phyloP scores from a whole-genome alignment of 2,888 invertebrate genomes.

The Stramonita haemastoma region DNA sequence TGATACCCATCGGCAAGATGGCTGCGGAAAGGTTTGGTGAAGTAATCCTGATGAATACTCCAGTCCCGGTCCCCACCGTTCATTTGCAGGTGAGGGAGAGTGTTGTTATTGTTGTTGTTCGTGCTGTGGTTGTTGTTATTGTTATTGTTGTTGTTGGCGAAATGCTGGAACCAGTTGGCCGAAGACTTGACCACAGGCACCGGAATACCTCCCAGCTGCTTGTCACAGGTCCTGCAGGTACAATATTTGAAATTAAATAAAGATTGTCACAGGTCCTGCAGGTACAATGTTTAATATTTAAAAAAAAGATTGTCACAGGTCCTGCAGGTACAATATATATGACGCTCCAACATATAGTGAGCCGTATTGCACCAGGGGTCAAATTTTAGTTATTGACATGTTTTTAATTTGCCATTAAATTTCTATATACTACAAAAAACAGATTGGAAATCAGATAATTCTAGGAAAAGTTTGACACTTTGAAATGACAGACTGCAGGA shows the following conservation, averaged over 20 bases:
- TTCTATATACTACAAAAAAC: no score
- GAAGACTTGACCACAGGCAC: slow-evolving; percentile 70
- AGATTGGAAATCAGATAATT: no score
- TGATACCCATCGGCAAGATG: slow-evolving; percentile 47
- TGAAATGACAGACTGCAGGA: no score
- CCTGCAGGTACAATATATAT: no score
- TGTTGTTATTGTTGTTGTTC: slow-evolving; percentile 31
- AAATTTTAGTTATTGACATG: no score
- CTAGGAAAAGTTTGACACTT: no score
- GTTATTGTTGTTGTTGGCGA: slow-evolving; percentile 40
- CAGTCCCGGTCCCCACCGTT: slow-evolving; percentile 41
- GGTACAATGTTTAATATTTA: neutral
- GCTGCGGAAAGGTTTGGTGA: slow-evolving; percentile 42
- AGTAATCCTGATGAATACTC: slow-evolving; percentile 41
- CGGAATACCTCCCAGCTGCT: slow-evolving; percentile 69
- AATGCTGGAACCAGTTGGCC: slow-evolving; percentile 67
- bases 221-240: slow-evolving; percentile 66
- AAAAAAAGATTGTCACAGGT: no score
- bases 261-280: neutral
- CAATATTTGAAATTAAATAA: neutral
- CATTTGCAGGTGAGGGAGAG: slow-evolving; percentile 27
- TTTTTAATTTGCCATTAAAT: no score
- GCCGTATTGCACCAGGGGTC: no score
- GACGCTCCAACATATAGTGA: no score
- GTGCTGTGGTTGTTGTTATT: slow-evolving; percentile 35